Base-by-base conservation (phyloP, 2,797 vertebrate genomes). In the Gobio occitaniae region DNA sequence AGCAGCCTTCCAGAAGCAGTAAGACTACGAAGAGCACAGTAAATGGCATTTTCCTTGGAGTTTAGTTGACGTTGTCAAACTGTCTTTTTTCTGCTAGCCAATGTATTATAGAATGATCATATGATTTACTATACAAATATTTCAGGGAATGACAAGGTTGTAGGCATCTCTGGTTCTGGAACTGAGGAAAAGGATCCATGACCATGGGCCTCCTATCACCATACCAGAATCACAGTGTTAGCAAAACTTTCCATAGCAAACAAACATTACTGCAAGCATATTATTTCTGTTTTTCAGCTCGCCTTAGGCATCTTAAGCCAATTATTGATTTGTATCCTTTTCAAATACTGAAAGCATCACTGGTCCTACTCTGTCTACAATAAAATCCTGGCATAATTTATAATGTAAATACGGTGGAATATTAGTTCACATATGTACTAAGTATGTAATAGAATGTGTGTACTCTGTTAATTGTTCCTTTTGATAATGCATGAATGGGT, bases 401-500 rank as follows among this genome's bases (percentile, higher is more conserved):
- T 41, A 65, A 65, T 32, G 6, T 3, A 59, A 15, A 77, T 76
- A 59, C 6, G 6, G 17, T 8, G 56, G 3, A 6, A 56, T 76
- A n/a, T 11, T 56, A 29, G 15, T 72, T 72, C n/a, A 47, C 69
- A 54, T 19, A 0, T 17, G 4, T 75, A 21, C 25, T 54, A 38
- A 38, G 36, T 70, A n/a, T n/a, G 47, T 72, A 59, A n/a, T 5
- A 16, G 19, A 77, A 61, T 44, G 44, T 44, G 21, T 56, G 74
- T 44, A 59, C 52, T 80, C 59, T 76, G 80, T 25, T 48, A 83
- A 41, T 80, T 68, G 54, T 82, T 54, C 48, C 48, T 52, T 50
- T 79, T 83, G 77, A 38, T 85, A 25, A 63, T 78, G 79, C 32
- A 81, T 84, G 6, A 75, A 85, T 82, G 44, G 12, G 32, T 78